These are phyloP conservation scores for Hypercompe scribonia DNA, from an alignment of 2,888 invertebrate species.

Conservation along the genomic window DNA sequence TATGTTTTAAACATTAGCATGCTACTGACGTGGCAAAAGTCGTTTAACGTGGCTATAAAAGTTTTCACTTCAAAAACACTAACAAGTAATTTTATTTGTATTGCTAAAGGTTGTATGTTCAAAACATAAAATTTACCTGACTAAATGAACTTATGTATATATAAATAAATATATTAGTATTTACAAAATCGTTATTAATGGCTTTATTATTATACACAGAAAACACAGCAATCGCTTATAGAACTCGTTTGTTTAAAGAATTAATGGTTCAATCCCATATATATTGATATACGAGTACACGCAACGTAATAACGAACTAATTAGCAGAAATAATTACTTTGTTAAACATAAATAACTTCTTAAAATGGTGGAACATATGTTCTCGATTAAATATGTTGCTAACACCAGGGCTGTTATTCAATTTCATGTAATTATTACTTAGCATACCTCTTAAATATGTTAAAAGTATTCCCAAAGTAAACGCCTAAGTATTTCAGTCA, in stretches of 20 bases:
- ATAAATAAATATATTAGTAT: no score
- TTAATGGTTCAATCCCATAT: background rate
- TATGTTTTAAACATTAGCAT: no score
- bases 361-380: background rate
- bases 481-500: background rate
- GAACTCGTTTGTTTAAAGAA: background rate
- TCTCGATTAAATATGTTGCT: background rate
- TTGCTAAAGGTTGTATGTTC: no score
- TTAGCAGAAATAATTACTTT: slow-evolving; percentile 32
- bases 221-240: background rate
- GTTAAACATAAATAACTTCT: background rate
- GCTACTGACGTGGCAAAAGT: no score
- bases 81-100: no score
- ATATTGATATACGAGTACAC: slow-evolving; percentile 29
- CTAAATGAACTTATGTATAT: no score
- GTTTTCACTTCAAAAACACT: no score
- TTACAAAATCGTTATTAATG: no score
- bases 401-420: background rate
- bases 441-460: background rate
- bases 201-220: background rate
- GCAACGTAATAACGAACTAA: slow-evolving; percentile 37
- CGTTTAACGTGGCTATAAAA: no score
- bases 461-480: background rate
- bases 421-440: background rate
- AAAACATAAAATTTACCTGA: no score